Base-by-base conservation (phyloP, 2,797 vertebrate species). In the Darevskia mixta region DNA sequence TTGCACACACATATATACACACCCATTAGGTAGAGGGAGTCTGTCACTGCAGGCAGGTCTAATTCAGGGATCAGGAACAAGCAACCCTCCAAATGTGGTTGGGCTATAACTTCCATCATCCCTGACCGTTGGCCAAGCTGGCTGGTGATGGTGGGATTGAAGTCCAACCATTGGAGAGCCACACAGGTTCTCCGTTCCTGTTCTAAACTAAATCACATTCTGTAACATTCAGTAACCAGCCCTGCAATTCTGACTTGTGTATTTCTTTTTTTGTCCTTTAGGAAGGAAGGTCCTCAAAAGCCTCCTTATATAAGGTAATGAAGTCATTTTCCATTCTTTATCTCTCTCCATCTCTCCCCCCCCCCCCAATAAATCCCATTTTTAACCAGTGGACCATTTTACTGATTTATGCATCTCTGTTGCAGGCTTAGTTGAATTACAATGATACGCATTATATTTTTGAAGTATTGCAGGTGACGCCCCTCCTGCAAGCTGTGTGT, bases 281-380 rank as follows among this genome's bases (percentile, higher is more conserved):
- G 97, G 87, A 93, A 91, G 92, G 96, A 97, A 58, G 96, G 96
- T 88, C 91, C 95, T 45, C 94, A 94, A 90, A 96, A 95, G 18
- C 96, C 98, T n/a, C 98, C 98, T 1, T 99, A 98, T 92, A 98
- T 99, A 93, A 98, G 98, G 98, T 99, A 97, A 95, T 27, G 79
- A 41, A 15, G 8, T 87, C 20, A 41, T 29, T 67, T 76, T n/a
- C 61, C 25, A 11, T 58, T 85, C 43, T n/a, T 75, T 49, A 4
- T 43, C 20, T 35, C 0, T 72, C 8, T 49, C 15, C 49, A 49
- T 15, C 13, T 35, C 1, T 25, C 20, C 77, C 45, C 4, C 67
- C 18, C 41, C 0, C 2, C 79, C 77, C 71, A 55, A 61, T 67
- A 27, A 1, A n/a, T 81, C 3, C 73, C 83, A 25, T 84, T 91